These are phyloP conservation scores for Pterocles burchelli DNA, from an alignment of 2,113 vertebrate genomes.

Conservation along the genomic window DNA sequence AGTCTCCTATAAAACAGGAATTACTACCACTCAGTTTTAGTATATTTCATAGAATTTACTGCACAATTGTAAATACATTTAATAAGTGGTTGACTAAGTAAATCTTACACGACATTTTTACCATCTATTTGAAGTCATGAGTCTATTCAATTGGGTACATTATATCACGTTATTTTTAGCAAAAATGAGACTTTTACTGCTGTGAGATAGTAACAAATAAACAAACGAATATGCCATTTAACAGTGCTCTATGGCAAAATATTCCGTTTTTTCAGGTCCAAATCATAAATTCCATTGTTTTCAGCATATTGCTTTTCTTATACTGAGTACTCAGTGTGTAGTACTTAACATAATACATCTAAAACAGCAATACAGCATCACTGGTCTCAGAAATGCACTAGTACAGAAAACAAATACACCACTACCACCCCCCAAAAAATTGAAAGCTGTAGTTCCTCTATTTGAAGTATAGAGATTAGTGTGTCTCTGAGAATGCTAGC, in stretches of 20 bases:
- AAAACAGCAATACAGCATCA: neutral
- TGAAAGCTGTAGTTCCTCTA: neutral
- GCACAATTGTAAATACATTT: neutral
- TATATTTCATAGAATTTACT: neutral
- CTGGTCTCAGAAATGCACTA: neutral
- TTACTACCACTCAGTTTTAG: neutral
- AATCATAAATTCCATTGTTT: neutral
- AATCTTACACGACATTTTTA: neutral
- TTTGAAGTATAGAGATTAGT: neutral
- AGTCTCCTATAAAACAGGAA: slow-evolving; percentile 3
- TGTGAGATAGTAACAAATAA: neutral
- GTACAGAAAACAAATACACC: neutral
- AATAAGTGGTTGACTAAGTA: neutral
- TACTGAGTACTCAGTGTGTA: neutral
- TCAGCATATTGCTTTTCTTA: neutral
- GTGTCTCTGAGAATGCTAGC: neutral
- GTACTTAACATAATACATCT: neutral
- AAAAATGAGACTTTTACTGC: neutral
- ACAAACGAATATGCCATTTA: neutral
- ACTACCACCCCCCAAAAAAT: rapidly evolving
- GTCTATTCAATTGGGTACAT: neutral
- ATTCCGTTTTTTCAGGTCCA: neutral
- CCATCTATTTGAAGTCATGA: neutral
- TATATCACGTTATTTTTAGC: neutral
- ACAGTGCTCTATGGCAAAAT: neutral